Base-by-base conservation (phyloP, 2,888 invertebrate species). In the Acholoe squamosa region DNA sequence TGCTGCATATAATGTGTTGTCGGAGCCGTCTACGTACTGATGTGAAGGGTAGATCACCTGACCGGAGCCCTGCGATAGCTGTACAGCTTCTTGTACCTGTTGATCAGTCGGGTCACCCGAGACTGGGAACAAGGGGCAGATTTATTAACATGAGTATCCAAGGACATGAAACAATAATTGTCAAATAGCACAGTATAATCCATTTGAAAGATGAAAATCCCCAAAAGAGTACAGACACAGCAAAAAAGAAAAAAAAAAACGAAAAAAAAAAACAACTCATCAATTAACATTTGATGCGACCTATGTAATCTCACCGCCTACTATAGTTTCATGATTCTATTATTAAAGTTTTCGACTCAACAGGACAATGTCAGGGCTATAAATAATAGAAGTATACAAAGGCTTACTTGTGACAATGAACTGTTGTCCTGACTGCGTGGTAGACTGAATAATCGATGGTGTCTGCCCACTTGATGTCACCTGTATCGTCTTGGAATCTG, bases 11-110 rank as follows among this genome's bases (percentile, higher is more conserved):
- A 96, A 96, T 96, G 96, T 96, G 95, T 96, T 97, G 95, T 96
- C 96, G 93, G 96, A 96, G 94, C 97, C 97, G 94, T 97, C 97
- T 94, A 97, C 97, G 96, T 97, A 97, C 95, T 97, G 97, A 94
- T 97, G 97, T 91, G 97, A 97, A 84, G 97, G 96, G 95, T 97
- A 97, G 91, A 96, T 96, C 76, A 95, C 94, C 93, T 96, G 95
- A 92, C 94, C 94, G 52, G 91, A 91, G 90, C 94, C 94, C 84
- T 94, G 94, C 88, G 95, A 94, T n/a, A 94, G 90, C 80, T 96
- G 96, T 80, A 97, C 97, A 84, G 96, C 96, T 92, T 97, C 97
- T 94, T 94, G 94, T 33, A 92, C 92, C 54, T 92, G 90, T 54
- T 88, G 88, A 12, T 84, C 89, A 43, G 80, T 54, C 14, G 80